These are phyloP conservation scores for Melitaea athalia DNA, from an alignment of 2,888 invertebrate genomes.

Conservation along the genomic window DNA sequence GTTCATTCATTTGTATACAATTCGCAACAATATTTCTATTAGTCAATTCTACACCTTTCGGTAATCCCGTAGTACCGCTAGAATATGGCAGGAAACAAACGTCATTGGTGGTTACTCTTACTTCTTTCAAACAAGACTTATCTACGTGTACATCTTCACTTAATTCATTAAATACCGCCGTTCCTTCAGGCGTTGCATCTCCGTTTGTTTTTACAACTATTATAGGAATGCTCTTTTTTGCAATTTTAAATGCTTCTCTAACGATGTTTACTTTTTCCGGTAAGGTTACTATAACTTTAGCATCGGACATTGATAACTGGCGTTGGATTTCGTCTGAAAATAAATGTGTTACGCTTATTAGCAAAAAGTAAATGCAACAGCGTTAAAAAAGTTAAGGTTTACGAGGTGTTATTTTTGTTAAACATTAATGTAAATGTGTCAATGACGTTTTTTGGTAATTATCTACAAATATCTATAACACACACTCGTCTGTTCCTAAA, in stretches of 20 bases:
- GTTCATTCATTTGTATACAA: constrained; percentile 66
- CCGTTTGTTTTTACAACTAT: constrained; percentile 72
- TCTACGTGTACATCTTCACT: constrained; percentile 81
- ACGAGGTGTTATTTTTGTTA: no score
- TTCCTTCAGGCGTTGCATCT: constrained; percentile 66
- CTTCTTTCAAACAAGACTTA: constrained; percentile 75
- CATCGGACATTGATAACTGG: constrained; percentile 83
- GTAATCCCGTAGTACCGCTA: constrained; percentile 92
- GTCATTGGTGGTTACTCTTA: constrained; percentile 78
- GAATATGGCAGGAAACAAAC: constrained; percentile 90
- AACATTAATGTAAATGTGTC: no score
- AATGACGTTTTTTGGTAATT: no score
- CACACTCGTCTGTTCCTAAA: no score
- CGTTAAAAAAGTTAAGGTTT: not conserved
- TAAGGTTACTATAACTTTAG: constrained; percentile 85
- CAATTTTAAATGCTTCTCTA: constrained; percentile 72
- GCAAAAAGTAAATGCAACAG: not conserved
- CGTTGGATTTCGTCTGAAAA: constrained; percentile 87
- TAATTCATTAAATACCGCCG: constrained; percentile 84
- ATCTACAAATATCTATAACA: no score
- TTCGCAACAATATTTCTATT: constrained; percentile 83
- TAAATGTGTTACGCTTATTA: not conserved
- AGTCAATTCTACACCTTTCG: constrained; percentile 88
- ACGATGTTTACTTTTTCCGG: constrained; percentile 75
- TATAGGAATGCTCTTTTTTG: constrained; percentile 79